phyloP scores from a whole-genome alignment of 2,113 vertebrate genomes.

The Pimephales promelas region DNA sequence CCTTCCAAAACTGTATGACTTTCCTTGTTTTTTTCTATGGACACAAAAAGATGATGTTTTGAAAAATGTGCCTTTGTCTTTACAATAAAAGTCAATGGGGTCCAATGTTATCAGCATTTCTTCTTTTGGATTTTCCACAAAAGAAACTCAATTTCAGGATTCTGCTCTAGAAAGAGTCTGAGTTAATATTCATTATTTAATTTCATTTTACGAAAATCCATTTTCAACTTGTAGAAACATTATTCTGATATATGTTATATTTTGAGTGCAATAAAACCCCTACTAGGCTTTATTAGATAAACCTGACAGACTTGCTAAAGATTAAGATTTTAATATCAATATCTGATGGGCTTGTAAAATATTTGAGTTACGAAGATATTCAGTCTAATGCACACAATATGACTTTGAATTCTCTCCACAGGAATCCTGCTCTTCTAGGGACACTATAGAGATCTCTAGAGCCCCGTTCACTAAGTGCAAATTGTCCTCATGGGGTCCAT shows the following conservation, averaged over 20 bases:
- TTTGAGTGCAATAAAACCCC: neutral
- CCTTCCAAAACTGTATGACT: neutral
- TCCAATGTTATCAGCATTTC: neutral
- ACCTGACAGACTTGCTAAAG: neutral
- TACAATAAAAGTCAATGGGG: neutral
- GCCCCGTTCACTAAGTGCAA: neutral
- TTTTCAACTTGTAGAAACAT: neutral
- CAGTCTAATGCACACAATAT: neutral
- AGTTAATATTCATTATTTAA: neutral
- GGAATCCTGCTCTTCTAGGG: neutral
- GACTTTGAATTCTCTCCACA: neutral
- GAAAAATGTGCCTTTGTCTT: neutral
- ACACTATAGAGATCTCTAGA: neutral
- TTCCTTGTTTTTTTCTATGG: no score
- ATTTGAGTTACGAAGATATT: neutral
- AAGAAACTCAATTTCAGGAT: neutral
- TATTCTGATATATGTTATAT: neutral
- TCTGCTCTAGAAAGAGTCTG: neutral
- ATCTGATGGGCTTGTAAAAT: neutral
- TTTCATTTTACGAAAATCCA: neutral
- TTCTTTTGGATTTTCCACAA: no score
- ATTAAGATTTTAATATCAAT: neutral
- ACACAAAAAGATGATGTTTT: neutral
- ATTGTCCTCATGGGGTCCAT: neutral
- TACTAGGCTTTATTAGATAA: neutral